These are phyloP conservation scores for Ceratina japonica DNA, from an alignment of 1,140 invertebrate species.

Conservation along the genomic window DNA sequence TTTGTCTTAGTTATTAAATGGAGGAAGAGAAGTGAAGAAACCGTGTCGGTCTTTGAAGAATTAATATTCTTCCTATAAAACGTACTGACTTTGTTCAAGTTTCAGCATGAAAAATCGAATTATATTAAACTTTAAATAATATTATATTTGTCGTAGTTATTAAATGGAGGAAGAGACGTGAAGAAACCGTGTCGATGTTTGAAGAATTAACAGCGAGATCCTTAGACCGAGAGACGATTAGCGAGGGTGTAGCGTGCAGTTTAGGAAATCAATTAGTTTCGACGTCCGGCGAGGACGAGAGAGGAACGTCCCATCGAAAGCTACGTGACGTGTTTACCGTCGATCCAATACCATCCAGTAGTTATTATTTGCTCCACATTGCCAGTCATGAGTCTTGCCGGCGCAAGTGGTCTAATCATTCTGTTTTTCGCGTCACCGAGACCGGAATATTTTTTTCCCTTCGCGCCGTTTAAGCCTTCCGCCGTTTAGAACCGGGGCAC, in stretches of 20 bases:
- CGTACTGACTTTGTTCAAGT: too few species aligned
- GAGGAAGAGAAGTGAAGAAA: too few species aligned
- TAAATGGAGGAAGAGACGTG: too few species aligned
- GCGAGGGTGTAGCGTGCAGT: neutral
- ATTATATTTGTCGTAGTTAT: too few species aligned
- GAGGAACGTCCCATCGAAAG: neutral
- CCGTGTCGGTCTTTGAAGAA: too few species aligned
- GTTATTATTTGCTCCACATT: conserved; percentile 18
- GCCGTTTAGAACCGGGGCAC: too few species aligned
- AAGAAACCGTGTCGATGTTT: too few species aligned
- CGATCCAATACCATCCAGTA: neutral
- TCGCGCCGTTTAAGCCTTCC: neutral
- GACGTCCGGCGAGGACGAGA: neutral
- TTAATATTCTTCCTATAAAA: too few species aligned
- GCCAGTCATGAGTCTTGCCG: neutral
- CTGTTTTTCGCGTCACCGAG: conserved; percentile 15
- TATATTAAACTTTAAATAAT: too few species aligned
- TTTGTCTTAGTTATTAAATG: too few species aligned
- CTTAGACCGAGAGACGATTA: conserved; percentile 20
- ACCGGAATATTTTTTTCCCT: neutral
- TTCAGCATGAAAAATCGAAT: too few species aligned
- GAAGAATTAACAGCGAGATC: neutral
- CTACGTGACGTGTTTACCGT: conserved; percentile 7
- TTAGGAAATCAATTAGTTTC: conserved; percentile 40
- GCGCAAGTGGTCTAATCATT: conserved; percentile 36